Evolutionary conservation across 2,113 vertebrate species (phyloP).

Genomic region (Grammomys surdaster): DNA sequence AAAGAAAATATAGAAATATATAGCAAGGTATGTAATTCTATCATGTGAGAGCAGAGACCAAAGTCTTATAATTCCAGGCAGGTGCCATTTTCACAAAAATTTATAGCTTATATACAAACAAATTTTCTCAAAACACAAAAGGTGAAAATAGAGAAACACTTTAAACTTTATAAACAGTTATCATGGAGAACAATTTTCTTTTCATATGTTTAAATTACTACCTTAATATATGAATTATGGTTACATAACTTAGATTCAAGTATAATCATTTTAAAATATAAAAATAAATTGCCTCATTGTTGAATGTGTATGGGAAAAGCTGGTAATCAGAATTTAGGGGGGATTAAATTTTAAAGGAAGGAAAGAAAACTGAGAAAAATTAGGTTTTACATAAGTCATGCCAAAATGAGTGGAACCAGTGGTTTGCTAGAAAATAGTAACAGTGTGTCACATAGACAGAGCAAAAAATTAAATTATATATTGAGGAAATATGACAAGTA

Average conservation of each 20-base stretch:
- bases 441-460: not conserved
- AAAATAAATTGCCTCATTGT: not conserved
- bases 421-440: not conserved
- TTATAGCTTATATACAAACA: not conserved
- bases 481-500: not conserved
- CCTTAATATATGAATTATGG: conserved; percentile 3
- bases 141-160: not conserved
- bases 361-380: not conserved
- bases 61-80: not conserved
- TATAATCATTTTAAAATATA: conserved; percentile 9
- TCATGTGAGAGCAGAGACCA: not conserved
- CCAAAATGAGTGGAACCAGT: not conserved
- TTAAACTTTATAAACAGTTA: not conserved
- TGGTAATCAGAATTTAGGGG: not conserved
- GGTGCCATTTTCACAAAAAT: not conserved
- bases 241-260: not conserved
- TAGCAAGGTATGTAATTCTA: not conserved
- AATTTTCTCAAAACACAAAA: not conserved
- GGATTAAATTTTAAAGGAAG: not conserved
- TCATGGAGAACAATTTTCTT: not conserved
- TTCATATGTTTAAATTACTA: conserved; percentile 7
- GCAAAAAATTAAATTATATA: conserved; percentile 11
- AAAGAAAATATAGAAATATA: not conserved
- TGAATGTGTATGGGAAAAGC: not conserved
- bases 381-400: not conserved